These are phyloP conservation scores for Cuculus canorus DNA, from an alignment of 2,797 vertebrate species.

Conservation along the genomic window DNA sequence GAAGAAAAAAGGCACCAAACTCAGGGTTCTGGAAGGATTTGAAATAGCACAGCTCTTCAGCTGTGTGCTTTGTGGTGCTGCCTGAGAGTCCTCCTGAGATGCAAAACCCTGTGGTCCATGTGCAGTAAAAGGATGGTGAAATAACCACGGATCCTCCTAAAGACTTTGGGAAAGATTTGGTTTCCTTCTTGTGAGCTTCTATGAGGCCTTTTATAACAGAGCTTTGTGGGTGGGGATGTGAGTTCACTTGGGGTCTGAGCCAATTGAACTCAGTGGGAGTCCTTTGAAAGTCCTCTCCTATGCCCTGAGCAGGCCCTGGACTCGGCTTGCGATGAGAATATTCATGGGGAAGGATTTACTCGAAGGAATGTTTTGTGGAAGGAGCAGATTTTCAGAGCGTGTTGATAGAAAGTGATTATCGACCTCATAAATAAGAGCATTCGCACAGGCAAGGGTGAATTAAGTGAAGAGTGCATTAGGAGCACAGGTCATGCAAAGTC, in stretches of 20 bases:
- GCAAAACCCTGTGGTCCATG: not conserved
- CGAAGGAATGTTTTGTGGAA: not conserved
- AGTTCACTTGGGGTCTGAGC: not conserved
- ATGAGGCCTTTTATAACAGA: not conserved
- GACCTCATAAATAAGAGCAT: slow-evolving; percentile 22
- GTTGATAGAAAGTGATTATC: slow-evolving; percentile 35
- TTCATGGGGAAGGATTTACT: not conserved
- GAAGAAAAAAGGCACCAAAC: not conserved
- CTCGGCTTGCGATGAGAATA: not conserved
- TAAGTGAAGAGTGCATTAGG: slow-evolving; percentile 53
- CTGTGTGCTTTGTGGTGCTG: not conserved
- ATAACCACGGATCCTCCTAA: not conserved
- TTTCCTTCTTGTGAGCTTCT: slow-evolving; percentile 6
- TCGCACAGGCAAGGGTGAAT: slow-evolving; percentile 40
- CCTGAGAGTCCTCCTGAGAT: not conserved
- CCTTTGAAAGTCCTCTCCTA: slow-evolving; percentile 42
- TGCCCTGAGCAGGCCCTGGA: not conserved
- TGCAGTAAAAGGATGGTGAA: not conserved
- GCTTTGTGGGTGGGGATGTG: slow-evolving; percentile 20
- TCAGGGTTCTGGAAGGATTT: not conserved
- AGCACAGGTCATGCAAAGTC: not conserved
- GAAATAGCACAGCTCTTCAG: not conserved
- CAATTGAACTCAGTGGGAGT: slow-evolving; percentile 19
- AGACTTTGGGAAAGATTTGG: not conserved
- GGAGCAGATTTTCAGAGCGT: slow-evolving; percentile 11